These are phyloP conservation scores for Lepidocolaptes lacrymiger DNA, from an alignment of 2,797 vertebrate genomes.

Conservation along the genomic window DNA sequence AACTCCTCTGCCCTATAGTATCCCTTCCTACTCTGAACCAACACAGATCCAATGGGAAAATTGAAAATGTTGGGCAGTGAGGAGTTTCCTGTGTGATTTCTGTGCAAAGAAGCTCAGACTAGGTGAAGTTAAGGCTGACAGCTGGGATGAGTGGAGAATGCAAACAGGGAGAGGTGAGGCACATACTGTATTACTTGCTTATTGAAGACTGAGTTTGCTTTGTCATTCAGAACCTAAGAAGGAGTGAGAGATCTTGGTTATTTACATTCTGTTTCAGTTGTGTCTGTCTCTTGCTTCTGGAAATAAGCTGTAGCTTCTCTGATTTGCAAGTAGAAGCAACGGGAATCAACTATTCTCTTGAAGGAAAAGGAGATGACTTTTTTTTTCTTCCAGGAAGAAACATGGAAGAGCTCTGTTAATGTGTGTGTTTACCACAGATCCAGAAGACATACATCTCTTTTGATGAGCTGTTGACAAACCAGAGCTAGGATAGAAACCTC, in stretches of 20 bases:
- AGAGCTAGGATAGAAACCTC: not conserved
- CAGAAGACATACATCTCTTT: not conserved
- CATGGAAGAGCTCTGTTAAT: not conserved
- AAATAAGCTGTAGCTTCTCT: not conserved
- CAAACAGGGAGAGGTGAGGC: not conserved
- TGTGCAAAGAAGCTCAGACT: not conserved
- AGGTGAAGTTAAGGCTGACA: not conserved
- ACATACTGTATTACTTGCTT: not conserved
- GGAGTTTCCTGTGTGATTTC: not conserved
- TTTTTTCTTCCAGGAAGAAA: not conserved
- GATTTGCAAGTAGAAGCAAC: not conserved
- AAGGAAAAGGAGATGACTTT: not conserved
- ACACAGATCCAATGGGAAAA: not conserved
- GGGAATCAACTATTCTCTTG: not conserved
- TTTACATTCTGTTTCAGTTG: slow-evolving; percentile 8
- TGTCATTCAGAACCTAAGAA: not conserved
- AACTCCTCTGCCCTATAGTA: not conserved
- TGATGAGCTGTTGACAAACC: not conserved
- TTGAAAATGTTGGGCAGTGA: not conserved
- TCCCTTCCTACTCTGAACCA: not conserved
- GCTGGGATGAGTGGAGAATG: not conserved
- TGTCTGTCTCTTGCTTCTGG: not conserved
- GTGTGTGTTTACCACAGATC: not conserved
- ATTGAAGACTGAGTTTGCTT: not conserved
- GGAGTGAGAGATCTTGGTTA: not conserved